Percentiles rank a stretch among this genome's conserved stretches.
These are phyloP conservation scores for Archips crataeganus DNA, from an alignment of 2,888 invertebrate genomes.

Conservation along the genomic window DNA sequence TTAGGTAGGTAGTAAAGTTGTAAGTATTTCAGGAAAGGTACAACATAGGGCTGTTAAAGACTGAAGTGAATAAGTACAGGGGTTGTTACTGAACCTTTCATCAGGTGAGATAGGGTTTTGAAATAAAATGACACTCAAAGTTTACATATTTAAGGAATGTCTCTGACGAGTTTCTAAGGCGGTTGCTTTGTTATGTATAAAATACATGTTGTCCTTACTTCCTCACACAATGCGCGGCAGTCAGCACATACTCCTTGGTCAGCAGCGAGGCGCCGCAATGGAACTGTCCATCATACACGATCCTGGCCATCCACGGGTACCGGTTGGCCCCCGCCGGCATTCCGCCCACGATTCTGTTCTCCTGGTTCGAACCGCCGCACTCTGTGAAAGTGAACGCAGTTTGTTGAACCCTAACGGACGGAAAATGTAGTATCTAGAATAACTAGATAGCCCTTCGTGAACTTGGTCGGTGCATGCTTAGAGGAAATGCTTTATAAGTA, in stretches of 20 bases:
- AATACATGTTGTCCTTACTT: constrained; percentile 75
- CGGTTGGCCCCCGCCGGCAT: constrained; percentile 92
- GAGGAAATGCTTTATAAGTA: neutral
- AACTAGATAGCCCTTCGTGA: constrained; percentile 29
- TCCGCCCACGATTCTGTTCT: constrained; percentile 95
- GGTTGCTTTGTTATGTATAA: too few species aligned
- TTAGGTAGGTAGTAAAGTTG: too few species aligned
- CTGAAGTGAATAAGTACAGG: too few species aligned
- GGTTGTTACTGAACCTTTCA: too few species aligned
- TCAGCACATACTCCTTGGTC: constrained; percentile 93
- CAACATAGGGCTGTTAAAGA: too few species aligned
- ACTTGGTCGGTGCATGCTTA: neutral
- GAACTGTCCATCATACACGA: constrained; percentile 95
- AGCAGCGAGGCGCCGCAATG: constrained; percentile 95
- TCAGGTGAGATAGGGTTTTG: too few species aligned
- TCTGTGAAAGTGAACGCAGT: constrained; percentile 84
- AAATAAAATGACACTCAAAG: too few species aligned
- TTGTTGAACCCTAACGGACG: constrained; percentile 56
- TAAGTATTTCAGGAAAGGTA: too few species aligned
- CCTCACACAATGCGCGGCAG: constrained; percentile 94
- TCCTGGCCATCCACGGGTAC: constrained; percentile 95
- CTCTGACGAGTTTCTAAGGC: too few species aligned
- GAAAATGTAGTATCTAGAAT: constrained; percentile 14
- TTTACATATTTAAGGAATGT: too few species aligned
- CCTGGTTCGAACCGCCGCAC: constrained; percentile 93